Conservation (phyloP, 1,140 invertebrate species). For the Ladona fulva region DNA sequence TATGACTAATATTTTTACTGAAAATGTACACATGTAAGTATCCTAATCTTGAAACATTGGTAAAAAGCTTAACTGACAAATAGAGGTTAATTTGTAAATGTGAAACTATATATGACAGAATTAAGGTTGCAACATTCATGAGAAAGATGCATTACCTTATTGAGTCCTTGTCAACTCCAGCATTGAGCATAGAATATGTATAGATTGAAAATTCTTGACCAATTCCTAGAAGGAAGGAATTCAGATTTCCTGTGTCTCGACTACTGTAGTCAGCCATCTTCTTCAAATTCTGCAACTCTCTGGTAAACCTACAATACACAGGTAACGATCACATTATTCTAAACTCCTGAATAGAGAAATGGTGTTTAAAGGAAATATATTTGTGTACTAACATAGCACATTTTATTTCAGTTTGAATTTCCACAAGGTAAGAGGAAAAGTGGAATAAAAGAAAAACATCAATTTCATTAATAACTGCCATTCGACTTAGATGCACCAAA, state of each 20-base stretch:
- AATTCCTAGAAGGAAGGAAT: constrained; percentile 79
- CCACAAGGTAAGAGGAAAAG: background rate
- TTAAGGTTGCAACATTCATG: background rate
- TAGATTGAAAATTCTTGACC: constrained; percentile 91
- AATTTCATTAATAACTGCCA: too few relatives aligned
- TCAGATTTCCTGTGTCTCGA: constrained; percentile 82
- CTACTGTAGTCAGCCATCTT: constrained; percentile 96
- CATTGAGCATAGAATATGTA: constrained; percentile 92
- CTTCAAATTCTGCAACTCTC: constrained; percentile 91
- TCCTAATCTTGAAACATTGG: background rate
- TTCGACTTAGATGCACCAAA: too few relatives aligned
- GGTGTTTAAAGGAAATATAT: background rate
- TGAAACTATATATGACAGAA: background rate
- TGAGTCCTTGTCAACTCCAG: constrained; percentile 83
- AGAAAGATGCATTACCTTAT: constrained; percentile 40
- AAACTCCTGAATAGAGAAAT: constrained; percentile 12
- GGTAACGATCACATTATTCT: constrained; percentile 19
- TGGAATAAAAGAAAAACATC: too few relatives aligned
- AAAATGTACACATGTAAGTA: constrained; percentile 14
- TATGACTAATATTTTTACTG: too few relatives aligned
- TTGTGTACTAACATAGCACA: background rate
- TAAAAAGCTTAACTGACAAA: background rate
- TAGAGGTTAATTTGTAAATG: background rate
- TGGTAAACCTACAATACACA: constrained; percentile 62
- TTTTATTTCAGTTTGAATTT: background rate